A percentile compares a stretch with the other conserved stretches of the same genome.
phyloP scores from a whole-genome alignment of 2,797 vertebrate species.

The Trematomus bernacchii region DNA sequence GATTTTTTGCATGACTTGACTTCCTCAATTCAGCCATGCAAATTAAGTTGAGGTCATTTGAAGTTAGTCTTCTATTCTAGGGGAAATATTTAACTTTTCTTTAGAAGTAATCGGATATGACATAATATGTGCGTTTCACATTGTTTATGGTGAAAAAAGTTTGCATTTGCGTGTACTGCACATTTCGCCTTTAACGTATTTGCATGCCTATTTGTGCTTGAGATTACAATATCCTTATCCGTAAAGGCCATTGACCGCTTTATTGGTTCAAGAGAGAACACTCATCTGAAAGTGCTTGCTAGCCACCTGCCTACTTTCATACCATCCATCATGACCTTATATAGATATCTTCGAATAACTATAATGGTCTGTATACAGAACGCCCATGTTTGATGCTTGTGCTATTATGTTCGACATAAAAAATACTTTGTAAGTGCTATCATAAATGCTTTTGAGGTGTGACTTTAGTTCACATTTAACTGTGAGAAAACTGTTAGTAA shows the following conservation, averaged over 20 bases:
- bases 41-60: neutral
- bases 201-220: neutral
- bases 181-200: constrained; percentile 1
- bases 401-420: neutral
- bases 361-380: neutral
- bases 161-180: neutral
- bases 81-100: neutral
- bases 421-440: constrained; percentile 7
- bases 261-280: constrained; percentile 18
- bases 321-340: constrained; percentile 43
- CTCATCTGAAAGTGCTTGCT: neutral
- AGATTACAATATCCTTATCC: constrained; percentile 16
- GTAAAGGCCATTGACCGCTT: neutral
- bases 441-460: constrained; percentile 25
- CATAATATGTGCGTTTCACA: neutral
- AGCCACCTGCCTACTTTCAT: constrained; percentile 1
- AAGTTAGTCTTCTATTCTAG: neutral
- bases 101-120: neutral
- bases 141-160: neutral
- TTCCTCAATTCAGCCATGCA: neutral
- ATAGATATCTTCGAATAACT: constrained; percentile 24
- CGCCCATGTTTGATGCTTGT: neutral
- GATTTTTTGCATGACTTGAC: neutral
- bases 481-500: constrained; percentile 53
- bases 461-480: constrained; percentile 22